These are phyloP conservation scores for Centropus bengalensis DNA, from an alignment of 2,113 vertebrate species.

Conservation along the genomic window DNA sequence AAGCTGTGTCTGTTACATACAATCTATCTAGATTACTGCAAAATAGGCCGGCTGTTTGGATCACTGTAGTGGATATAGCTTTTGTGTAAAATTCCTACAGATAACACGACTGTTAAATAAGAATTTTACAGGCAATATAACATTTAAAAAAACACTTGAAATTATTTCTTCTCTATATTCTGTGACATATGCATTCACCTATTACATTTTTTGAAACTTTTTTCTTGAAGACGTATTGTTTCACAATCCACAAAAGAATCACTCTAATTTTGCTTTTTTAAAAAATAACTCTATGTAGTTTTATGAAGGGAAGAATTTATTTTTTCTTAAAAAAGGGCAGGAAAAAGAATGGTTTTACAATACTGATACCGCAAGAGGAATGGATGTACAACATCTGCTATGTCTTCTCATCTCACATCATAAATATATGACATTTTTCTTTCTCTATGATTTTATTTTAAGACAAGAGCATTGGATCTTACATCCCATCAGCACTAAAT, in stretches of 20 bases:
- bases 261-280: neutral
- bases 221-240: neutral
- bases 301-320: neutral
- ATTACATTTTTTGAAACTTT: neutral
- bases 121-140: neutral
- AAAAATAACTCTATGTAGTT: neutral
- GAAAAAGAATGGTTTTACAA: neutral
- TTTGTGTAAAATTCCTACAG: neutral
- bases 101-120: neutral
- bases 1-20: neutral
- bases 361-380: neutral
- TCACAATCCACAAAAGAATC: neutral
- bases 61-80: neutral
- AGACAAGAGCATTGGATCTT: neutral
- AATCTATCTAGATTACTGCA: constrained; percentile 14
- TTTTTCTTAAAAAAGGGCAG: too few species aligned
- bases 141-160: neutral
- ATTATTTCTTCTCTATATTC: neutral
- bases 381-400: neutral
- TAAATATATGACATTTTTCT: neutral
- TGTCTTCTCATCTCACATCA: neutral
- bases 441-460: neutral
- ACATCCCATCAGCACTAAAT: neutral
- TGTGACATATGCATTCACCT: neutral
- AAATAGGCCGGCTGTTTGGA: constrained; percentile 5